These are phyloP conservation scores for Manis javanica DNA, from an alignment of 2,797 vertebrate species.

Conservation along the genomic window DNA sequence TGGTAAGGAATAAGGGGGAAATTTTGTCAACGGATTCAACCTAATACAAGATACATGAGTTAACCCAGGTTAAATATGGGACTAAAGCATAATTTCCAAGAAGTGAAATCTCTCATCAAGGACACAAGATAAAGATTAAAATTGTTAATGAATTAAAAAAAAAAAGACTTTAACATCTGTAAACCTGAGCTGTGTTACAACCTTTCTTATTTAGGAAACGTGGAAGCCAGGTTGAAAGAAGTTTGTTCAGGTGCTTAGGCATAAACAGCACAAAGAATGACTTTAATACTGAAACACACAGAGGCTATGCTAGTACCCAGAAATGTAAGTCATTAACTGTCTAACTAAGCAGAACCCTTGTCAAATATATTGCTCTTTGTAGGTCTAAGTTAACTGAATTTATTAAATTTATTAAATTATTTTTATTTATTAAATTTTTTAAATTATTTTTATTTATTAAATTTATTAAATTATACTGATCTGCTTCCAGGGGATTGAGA, in stretches of 20 bases:
- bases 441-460: too few relatives aligned
- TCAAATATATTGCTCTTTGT: not conserved
- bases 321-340: slow-evolving; percentile 15
- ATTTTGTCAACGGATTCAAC: not conserved
- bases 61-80: slow-evolving; percentile 5
- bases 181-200: not conserved
- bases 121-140: not conserved
- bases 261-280: slow-evolving; percentile 28
- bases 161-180: not conserved
- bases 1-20: not conserved
- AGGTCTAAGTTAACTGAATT: not conserved
- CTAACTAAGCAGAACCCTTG: not conserved
- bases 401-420: not conserved
- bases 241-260: not conserved
- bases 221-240: slow-evolving; percentile 9
- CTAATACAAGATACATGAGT: slow-evolving; percentile 12
- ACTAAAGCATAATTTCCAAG: not conserved
- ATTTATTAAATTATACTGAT: not conserved
- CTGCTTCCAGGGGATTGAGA: not conserved
- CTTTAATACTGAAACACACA: slow-evolving; percentile 3
- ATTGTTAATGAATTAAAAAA: not conserved
- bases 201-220: not conserved
- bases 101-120: slow-evolving; percentile 36
- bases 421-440: not conserved
- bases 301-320: not conserved